Conservation (phyloP, 2,113 vertebrate species). For the Rhabdomys dilectus region DNA sequence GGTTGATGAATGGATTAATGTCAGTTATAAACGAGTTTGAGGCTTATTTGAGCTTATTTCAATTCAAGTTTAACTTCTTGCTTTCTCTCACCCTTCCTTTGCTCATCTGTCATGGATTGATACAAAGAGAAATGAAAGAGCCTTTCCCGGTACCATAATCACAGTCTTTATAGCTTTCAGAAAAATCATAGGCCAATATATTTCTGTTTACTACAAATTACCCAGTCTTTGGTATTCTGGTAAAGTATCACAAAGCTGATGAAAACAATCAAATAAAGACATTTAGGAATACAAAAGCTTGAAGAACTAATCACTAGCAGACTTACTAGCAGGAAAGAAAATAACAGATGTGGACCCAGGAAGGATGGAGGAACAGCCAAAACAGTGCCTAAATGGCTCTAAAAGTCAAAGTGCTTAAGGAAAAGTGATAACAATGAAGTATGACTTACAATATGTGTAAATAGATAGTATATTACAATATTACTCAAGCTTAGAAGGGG, state of each 20-base stretch:
- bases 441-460: constrained; percentile 31
- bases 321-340: neutral
- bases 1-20: neutral
- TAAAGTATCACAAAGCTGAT: neutral
- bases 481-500: neutral
- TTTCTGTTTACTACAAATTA: neutral
- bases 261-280: constrained; percentile 10
- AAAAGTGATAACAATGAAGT: constrained; percentile 1
- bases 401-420: neutral
- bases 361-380: neutral
- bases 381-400: constrained; percentile 40
- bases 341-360: neutral
- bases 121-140: neutral
- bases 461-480: neutral
- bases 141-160: neutral
- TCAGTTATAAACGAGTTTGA: neutral
- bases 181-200: neutral
- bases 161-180: neutral
- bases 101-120: neutral
- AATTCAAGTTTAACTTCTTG: neutral
- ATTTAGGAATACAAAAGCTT: neutral
- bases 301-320: constrained; percentile 15
- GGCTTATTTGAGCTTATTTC: neutral
- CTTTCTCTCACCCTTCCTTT: neutral
- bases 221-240: neutral